Evolutionary conservation across 2,113 vertebrate genomes (phyloP), one percentile per base, ranked within the genome.

Genomic region (Prochilodus magdalenae): DNA sequence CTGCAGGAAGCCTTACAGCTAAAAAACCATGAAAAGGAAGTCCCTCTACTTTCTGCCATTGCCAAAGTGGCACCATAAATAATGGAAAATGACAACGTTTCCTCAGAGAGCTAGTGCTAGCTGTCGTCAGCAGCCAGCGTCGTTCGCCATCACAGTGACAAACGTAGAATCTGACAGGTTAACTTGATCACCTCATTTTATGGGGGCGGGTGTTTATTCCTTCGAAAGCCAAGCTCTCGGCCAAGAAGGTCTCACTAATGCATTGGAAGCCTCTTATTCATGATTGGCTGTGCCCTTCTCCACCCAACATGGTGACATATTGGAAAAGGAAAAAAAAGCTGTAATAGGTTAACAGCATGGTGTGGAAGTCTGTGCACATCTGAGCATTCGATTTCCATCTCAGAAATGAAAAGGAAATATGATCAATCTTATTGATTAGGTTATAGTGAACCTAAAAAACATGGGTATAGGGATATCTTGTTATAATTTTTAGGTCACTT

Each of bases 41-140:
- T 55, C 77, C 36, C 0, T 65, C 29, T 29, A 29, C 26, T 24
- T 16, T 77, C 12, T 11, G 18, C 30, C 29, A 53, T 75, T 76
- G 24, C 76, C 55, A 57, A 57, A 15, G 33, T 53, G 66, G 51
- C 66, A 84, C 22, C 13, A 33, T 36, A 72, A 81, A 81, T 81
- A 81, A 81, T 69, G 22, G 70, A 69, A 69, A 63, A 66, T 76
- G 55, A 72, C 69, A 84, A 24, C 36, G 66, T 81, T 80, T 53
- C 26, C 73, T 36, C 33, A 8, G 62, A 77, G 33, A 72, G 27
- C 33, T 44, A 80, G 59, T 16, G n/a, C 22, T 57, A 60, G 27
- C 73, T 75, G 79, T 81, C 33, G 5, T 75, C 20, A 75, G 33
- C 47, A 81, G 29, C 65, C 51, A 81, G 16, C 40, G 0, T 65